phyloP scores from a whole-genome alignment of 2,113 vertebrate species.

The Ochotona curzoniae region DNA sequence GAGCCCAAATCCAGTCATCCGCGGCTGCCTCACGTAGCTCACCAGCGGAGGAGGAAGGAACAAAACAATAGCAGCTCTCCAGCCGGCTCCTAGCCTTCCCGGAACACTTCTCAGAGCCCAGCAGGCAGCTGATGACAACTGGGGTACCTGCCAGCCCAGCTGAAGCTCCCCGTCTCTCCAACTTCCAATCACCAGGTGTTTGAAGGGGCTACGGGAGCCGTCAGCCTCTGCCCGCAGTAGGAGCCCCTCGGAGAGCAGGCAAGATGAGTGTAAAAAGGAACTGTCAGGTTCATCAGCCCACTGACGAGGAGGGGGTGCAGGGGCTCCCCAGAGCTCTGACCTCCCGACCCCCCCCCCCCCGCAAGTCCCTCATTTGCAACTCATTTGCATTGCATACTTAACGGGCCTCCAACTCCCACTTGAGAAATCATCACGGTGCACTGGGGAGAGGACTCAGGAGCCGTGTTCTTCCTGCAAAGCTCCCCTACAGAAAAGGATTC shows the following conservation, averaged over 20 bases:
- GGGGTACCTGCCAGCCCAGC: slow-evolving; percentile 44
- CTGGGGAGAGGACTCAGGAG: neutral
- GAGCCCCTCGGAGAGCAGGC: slow-evolving; percentile 47
- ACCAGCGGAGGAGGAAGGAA: neutral
- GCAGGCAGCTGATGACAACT: slow-evolving; percentile 70
- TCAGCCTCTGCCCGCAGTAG: slow-evolving; percentile 66
- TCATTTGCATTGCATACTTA: slow-evolving; percentile 46
- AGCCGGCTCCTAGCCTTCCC: neutral
- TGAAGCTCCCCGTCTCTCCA: slow-evolving; percentile 31
- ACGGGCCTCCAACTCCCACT: neutral
- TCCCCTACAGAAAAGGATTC: neutral
- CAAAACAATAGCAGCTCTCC: slow-evolving; percentile 15
- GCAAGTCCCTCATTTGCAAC: slow-evolving; percentile 36
- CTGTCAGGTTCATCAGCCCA: slow-evolving; percentile 37
- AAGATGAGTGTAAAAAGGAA: slow-evolving; percentile 28
- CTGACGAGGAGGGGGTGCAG: neutral
- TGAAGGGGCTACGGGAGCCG: slow-evolving; percentile 36
- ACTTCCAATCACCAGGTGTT: slow-evolving; percentile 70
- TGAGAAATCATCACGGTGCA: neutral
- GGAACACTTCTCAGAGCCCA: neutral
- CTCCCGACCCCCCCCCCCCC: neutral
- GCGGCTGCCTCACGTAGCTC: neutral
- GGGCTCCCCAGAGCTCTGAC: slow-evolving; percentile 29
- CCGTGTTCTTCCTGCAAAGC: neutral
- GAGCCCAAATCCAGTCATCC: slow-evolving; percentile 43